Conservation (phyloP, 2,888 invertebrate species). For the Polyploca ridens region DNA sequence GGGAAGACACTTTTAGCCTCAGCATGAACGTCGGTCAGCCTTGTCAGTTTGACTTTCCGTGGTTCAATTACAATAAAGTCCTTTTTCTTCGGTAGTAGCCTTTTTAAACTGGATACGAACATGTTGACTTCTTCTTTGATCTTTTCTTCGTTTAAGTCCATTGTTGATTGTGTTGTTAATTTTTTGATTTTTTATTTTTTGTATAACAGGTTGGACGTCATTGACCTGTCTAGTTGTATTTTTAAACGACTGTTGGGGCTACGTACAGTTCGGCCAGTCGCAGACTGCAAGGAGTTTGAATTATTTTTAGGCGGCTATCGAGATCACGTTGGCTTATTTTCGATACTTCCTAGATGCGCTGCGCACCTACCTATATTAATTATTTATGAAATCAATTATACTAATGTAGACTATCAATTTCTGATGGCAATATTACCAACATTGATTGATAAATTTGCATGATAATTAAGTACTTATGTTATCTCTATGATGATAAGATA, state of each 20-base stretch:
- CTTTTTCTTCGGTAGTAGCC: slow-evolving; percentile 71
- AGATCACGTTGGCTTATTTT: slow-evolving; percentile 39
- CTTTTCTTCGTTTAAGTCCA: slow-evolving; percentile 73
- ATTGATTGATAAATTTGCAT: no score
- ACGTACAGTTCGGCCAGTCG: slow-evolving; percentile 63
- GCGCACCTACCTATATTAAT: neutral
- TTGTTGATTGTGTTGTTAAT: slow-evolving; percentile 55
- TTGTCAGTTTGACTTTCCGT: slow-evolving; percentile 50
- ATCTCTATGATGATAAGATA: no score
- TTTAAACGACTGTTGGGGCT: slow-evolving; percentile 58
- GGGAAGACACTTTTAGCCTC: slow-evolving; percentile 77
- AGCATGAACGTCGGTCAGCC: slow-evolving; percentile 66
- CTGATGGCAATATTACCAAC: no score
- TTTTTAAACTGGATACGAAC: slow-evolving; percentile 66
- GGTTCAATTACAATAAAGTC: slow-evolving; percentile 58
- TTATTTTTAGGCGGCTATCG: slow-evolving; percentile 51
- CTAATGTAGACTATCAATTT: no score
- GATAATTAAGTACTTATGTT: no score
- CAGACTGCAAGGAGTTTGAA: slow-evolving; percentile 64
- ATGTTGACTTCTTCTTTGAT: slow-evolving; percentile 72
- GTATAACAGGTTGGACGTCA: slow-evolving; percentile 70
- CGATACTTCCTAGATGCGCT: slow-evolving; percentile 21
- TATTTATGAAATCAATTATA: neutral
- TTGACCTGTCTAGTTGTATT: slow-evolving; percentile 70
- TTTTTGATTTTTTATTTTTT: slow-evolving; percentile 53